phyloP scores from a whole-genome alignment of 2,888 invertebrate genomes.

The Pterostichus madidus region DNA sequence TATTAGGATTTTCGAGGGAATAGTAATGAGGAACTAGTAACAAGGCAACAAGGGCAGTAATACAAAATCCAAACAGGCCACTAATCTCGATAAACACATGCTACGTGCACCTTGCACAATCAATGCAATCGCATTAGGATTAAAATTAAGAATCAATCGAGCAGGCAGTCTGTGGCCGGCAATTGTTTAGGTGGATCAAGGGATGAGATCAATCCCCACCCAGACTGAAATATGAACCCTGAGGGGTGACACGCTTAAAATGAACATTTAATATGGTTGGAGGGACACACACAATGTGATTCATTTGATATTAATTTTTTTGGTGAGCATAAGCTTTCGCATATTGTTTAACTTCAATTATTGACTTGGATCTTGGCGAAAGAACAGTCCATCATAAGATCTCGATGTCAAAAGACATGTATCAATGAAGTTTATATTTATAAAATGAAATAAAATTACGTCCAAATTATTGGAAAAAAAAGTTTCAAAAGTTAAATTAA shows the following conservation, averaged over 20 bases:
- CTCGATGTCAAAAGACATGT: too few species aligned
- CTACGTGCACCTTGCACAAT: constrained; percentile 71
- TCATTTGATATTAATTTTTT: constrained; percentile 50
- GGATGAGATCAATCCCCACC: constrained; percentile 44
- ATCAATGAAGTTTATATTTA: too few species aligned
- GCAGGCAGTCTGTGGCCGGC: constrained; percentile 69
- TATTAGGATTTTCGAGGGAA: too few species aligned
- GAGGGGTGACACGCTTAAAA: constrained; percentile 73
- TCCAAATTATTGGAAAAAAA: too few species aligned
- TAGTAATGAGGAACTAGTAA: not conserved
- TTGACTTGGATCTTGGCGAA: too few species aligned
- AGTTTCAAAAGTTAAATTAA: too few species aligned
- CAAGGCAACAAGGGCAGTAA: constrained; percentile 63
- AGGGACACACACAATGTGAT: constrained; percentile 69
- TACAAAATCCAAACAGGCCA: constrained; percentile 69
- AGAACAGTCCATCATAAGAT: too few species aligned
- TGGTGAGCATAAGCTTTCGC: not conserved
- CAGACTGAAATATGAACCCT: constrained; percentile 64
- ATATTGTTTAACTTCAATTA: too few species aligned
- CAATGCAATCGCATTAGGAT: constrained; percentile 74
- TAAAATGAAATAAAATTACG: too few species aligned
- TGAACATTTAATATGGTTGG: constrained; percentile 76
- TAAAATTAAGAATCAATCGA: constrained; percentile 75
- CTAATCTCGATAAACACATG: constrained; percentile 69
- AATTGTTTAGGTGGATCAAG: constrained; percentile 33